Conservation (phyloP, 2,888 invertebrate species). For the Beris chalybata region DNA sequence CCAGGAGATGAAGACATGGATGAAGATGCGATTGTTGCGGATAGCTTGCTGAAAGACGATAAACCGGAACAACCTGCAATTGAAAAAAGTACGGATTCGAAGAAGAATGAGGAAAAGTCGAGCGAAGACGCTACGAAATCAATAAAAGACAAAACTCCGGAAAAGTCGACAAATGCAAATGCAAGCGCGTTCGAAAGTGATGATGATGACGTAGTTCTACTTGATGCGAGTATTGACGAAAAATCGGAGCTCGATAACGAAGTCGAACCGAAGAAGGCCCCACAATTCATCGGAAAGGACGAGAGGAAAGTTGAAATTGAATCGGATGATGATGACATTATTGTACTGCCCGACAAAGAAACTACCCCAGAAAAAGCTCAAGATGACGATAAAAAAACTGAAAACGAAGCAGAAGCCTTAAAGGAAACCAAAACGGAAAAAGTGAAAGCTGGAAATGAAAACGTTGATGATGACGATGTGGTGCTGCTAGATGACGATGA, state of each 20-base stretch:
- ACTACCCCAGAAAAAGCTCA: too few relatives aligned
- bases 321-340: not conserved
- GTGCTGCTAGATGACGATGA: conserved; percentile 29
- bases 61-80: not conserved
- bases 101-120: not conserved
- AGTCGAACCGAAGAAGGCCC: too few relatives aligned
- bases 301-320: not conserved
- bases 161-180: not conserved
- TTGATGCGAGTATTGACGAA: not conserved
- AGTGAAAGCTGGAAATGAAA: not conserved
- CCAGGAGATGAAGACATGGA: not conserved
- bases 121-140: not conserved
- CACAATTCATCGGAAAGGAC: not conserved
- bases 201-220: conserved; percentile 14
- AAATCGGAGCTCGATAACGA: not conserved
- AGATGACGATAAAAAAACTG: conserved; percentile 3
- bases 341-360: too few relatives aligned
- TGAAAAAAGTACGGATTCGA: not conserved
- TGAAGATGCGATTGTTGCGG: not conserved
- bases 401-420: not conserved
- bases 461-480: conserved; percentile 3
- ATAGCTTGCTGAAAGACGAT: not conserved
- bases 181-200: not conserved
- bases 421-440: not conserved
- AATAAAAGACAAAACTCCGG: not conserved